Evolutionary conservation across 2,113 vertebrate genomes (phyloP), one percentile per base, ranked within the genome.

Genomic region (Gambusia affinis): DNA sequence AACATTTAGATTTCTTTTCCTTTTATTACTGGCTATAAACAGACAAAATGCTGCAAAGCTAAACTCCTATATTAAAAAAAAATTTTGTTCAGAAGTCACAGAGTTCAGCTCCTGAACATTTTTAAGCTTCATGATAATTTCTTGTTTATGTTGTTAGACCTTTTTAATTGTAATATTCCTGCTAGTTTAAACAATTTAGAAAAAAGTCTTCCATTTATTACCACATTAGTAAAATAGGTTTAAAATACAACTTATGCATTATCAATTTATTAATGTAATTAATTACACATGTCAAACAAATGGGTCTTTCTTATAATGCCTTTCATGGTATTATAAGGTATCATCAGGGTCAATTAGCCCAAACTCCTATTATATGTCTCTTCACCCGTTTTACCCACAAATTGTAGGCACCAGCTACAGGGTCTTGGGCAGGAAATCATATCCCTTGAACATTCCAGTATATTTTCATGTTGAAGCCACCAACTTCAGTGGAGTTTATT

Each of bases 291-390:
- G 33, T 28, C 60, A 44, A 35, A 72, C 4, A 79, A 75, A 62
- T 72, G 33, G 6, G 8, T 71, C 61, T 72, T 39, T 39, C 71
- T 29, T 39, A 12, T 29, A n/a, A 71, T n/a, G 63, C 19, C 67
- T 30, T 63, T 12, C 29, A 19, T 67, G 61, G 63, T 27, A 27
- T 27, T 27, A 27, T 27, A 27, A 27, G 27, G 27, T 27, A 27
- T 44, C 17, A 33, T 8, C 17, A 35, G 27, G 63, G 22, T 61
- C 64, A 14, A 75, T 44, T 60, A 60, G 27, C 6, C 17, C 76
- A 24, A 82, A 31, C 78, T 70, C 81, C 44, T 68, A 80, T 57
- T 35, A 75, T 19, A 76, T 4, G 35, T 75, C 80, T 73, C 79
- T 80, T 61, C 70, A 47, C 79, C 82, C 73, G 60, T 89, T 15